phyloP scores from a whole-genome alignment of 2,888 invertebrate genomes.

The Papilio gigon region DNA sequence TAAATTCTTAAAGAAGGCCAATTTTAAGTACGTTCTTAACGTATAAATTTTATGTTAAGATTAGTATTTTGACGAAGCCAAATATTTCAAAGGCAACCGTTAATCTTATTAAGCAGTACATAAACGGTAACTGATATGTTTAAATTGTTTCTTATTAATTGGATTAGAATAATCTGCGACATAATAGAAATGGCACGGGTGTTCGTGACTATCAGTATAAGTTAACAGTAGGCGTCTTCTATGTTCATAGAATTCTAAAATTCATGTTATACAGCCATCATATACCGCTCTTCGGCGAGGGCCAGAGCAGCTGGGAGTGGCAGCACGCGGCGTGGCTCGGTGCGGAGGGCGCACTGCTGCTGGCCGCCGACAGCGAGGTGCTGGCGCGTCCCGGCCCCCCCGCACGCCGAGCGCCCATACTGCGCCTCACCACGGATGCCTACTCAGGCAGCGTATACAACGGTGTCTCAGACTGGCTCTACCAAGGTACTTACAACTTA shows the following conservation, averaged over 20 bases:
- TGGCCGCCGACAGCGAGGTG: conserved; percentile 94
- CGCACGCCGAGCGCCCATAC: conserved; percentile 83
- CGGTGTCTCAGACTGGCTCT: conserved; percentile 97
- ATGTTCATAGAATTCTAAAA: not conserved
- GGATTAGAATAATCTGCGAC: no score
- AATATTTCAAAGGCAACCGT: no score
- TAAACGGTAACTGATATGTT: no score
- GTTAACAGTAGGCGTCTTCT: no score
- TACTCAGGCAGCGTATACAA: conserved; percentile 92
- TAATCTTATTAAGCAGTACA: no score
- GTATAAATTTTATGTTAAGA: not conserved
- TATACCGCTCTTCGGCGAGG: conserved; percentile 91
- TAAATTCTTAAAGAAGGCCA: not conserved
- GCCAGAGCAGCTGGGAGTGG: conserved; percentile 85
- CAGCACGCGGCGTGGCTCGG: conserved; percentile 94
- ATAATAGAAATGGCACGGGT: no score
- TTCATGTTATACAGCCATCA: conserved; percentile 85
- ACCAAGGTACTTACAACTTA: conserved; percentile 97
- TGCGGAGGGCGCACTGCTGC: conserved; percentile 87
- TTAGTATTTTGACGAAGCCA: no score
- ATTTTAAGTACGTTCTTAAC: not conserved
- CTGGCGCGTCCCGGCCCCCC: conserved; percentile 89
- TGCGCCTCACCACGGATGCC: conserved; percentile 89
- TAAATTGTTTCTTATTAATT: no score
- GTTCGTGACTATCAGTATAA: no score